Evolutionary conservation across 2,113 vertebrate genomes (phyloP).

Genomic region (Bubalus kerabau): DNA sequence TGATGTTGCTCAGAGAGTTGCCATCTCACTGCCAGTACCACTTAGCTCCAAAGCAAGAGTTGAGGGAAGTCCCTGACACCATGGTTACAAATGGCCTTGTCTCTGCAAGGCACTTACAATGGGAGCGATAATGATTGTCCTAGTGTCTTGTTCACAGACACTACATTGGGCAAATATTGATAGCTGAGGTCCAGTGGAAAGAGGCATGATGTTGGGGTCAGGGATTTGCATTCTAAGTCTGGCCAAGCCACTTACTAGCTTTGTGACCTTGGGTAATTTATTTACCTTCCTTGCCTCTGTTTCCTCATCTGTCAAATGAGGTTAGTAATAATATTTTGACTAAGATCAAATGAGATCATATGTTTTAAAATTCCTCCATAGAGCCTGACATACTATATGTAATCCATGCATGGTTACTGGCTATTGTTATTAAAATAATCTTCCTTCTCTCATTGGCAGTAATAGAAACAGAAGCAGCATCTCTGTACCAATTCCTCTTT

Average conservation of each 20-base stretch:
- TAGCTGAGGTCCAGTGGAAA: background rate
- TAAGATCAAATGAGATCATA: background rate
- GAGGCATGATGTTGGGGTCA: background rate
- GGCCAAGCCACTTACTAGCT: background rate
- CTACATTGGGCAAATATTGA: background rate
- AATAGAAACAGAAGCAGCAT: background rate
- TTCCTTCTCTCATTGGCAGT: background rate
- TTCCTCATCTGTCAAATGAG: background rate
- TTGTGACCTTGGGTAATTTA: background rate
- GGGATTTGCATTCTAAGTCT: background rate
- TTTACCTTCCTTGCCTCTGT: background rate
- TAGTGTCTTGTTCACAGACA: background rate
- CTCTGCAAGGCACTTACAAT: background rate
- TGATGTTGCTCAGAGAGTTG: background rate
- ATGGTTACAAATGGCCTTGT: background rate
- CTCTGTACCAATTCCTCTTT: background rate
- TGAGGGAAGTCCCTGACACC: background rate
- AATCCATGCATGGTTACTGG: background rate
- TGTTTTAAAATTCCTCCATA: background rate
- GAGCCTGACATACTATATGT: background rate
- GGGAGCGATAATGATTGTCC: background rate
- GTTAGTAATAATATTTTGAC: background rate
- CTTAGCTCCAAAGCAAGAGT: background rate
- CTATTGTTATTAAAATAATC: background rate
- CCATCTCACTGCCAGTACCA: background rate